These are phyloP conservation scores for Sus scrofa DNA, from an alignment of 2,113 vertebrate genomes.

Conservation along the genomic window DNA sequence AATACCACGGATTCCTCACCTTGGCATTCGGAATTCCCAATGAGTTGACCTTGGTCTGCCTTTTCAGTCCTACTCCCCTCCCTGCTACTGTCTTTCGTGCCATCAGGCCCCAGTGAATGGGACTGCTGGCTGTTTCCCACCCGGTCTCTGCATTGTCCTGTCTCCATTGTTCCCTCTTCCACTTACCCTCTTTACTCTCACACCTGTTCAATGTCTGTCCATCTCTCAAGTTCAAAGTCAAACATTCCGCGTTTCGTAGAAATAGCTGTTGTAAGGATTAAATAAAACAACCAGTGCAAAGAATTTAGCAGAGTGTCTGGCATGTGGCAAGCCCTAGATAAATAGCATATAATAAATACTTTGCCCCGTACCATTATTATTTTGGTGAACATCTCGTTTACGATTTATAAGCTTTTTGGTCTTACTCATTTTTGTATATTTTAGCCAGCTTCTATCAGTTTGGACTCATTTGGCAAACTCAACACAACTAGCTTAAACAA, in stretches of 20 bases:
- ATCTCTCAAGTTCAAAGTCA: constrained; percentile 10
- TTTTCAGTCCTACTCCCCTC: neutral
- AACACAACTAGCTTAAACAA: neutral
- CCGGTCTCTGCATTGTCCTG: neutral
- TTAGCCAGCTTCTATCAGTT: neutral
- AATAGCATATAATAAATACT: neutral
- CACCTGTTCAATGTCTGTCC: neutral
- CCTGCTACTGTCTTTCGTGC: neutral
- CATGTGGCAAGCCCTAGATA: neutral
- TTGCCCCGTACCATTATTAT: neutral
- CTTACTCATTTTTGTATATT: neutral
- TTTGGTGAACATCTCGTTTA: constrained; percentile 20
- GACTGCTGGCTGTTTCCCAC: neutral
- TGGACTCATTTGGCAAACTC: neutral
- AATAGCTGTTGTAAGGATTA: constrained; percentile 20
- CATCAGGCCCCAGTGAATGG: neutral
- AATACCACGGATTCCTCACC: neutral
- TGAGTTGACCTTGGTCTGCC: neutral
- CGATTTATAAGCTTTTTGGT: neutral
- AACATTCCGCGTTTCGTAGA: neutral
- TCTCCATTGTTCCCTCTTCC: neutral
- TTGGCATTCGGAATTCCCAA: neutral
- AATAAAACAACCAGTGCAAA: neutral
- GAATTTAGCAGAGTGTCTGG: neutral
- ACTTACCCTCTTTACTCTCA: neutral